These are phyloP conservation scores for Hoplostethus mediterraneus DNA, from an alignment of 2,797 vertebrate genomes.

Conservation along the genomic window DNA sequence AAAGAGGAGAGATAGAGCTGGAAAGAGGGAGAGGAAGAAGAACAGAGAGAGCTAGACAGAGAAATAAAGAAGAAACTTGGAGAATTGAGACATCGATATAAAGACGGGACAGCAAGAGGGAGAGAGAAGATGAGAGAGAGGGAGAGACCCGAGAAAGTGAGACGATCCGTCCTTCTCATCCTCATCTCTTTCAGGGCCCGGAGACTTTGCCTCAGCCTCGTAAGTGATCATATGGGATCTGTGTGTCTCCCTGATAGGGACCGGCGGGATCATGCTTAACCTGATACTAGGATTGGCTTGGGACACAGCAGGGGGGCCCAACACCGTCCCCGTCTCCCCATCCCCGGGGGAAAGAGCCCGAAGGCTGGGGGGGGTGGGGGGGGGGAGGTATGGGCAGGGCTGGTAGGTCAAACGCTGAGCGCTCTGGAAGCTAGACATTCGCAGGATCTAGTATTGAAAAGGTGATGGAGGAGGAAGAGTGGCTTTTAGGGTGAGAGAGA, in stretches of 20 bases:
- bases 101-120: conserved; percentile 3
- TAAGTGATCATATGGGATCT: conserved; percentile 52
- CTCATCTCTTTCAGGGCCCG: conserved; percentile 22
- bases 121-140: conserved; percentile 37
- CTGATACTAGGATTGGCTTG: conserved; percentile 49
- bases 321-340: not conserved
- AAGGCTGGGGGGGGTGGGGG: conserved; percentile 13
- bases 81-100: too few species aligned
- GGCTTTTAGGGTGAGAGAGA: conserved; percentile 32
- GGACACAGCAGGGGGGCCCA: conserved; percentile 27
- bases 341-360: conserved; percentile 18
- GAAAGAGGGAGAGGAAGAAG: not conserved
- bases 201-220: conserved; percentile 50
- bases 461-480: conserved; percentile 4
- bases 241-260: conserved; percentile 47
- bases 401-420: conserved; percentile 38
- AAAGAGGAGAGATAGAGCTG: conserved; percentile 18
- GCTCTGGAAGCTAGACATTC: conserved; percentile 54
- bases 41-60: too few species aligned
- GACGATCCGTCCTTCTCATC: conserved; percentile 34
- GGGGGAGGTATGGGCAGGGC: conserved; percentile 13
- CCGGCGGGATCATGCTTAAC: conserved; percentile 49
- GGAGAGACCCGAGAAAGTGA: conserved; percentile 27
- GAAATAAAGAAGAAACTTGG: too few species aligned
- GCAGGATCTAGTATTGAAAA: conserved; percentile 27